Conservation (phyloP, 2,797 vertebrate species). For the Gallinago stenura region DNA sequence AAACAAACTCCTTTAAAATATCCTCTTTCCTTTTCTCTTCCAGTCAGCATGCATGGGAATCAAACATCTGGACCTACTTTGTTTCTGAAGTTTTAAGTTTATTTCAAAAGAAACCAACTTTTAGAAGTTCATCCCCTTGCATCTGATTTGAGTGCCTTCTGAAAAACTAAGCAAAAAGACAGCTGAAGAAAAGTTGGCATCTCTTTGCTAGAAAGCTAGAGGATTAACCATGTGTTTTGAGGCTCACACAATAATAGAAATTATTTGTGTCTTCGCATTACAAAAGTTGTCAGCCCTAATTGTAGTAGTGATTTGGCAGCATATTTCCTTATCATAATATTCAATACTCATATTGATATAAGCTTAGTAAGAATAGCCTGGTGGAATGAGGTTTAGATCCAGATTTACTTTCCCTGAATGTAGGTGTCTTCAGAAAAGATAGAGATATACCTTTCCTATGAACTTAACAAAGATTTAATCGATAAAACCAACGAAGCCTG, state of each 20-base stretch:
- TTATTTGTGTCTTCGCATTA: background rate
- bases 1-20: background rate
- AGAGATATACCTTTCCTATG: background rate
- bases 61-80: constrained; percentile 22
- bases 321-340: constrained; percentile 17
- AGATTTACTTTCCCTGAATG: background rate
- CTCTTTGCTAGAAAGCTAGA: background rate
- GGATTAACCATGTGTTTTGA: background rate
- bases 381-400: background rate
- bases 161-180: background rate
- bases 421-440: background rate
- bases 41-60: background rate
- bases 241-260: background rate
- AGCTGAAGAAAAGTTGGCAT: background rate
- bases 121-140: background rate
- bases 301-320: background rate
- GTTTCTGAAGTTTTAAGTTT: constrained; percentile 17
- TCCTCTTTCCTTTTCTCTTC: background rate
- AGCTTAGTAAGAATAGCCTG: background rate
- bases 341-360: background rate
- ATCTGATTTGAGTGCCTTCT: background rate
- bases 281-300: background rate
- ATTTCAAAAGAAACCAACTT: background rate
- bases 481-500: background rate
- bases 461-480: background rate